These are phyloP conservation scores for Noturus placidus DNA, from an alignment of 2,113 vertebrate species.

Conservation along the genomic window DNA sequence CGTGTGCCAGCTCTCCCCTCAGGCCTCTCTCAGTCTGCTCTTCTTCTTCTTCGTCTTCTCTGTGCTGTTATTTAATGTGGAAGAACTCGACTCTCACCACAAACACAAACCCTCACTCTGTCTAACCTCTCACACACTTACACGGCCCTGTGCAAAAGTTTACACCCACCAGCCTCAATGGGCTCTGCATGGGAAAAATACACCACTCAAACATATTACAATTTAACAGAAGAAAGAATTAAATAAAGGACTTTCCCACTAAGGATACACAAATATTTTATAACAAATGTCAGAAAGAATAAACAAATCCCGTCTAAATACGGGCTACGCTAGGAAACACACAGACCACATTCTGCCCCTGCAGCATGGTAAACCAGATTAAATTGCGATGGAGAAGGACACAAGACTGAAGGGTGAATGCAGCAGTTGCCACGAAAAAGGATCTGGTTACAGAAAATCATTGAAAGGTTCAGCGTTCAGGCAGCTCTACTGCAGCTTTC, in stretches of 20 bases:
- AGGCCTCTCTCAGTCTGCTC: not conserved
- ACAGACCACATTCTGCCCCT: not conserved
- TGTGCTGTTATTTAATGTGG: not conserved
- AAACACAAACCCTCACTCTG: not conserved
- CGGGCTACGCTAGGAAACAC: not conserved
- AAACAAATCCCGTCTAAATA: not conserved
- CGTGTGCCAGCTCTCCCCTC: constrained; percentile 10
- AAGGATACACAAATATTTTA: not conserved
- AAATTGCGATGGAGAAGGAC: not conserved
- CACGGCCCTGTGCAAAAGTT: not conserved
- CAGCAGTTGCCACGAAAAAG: not conserved
- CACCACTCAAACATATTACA: not conserved
- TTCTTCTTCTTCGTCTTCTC: constrained; percentile 1
- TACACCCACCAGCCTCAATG: not conserved
- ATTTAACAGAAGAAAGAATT: not conserved
- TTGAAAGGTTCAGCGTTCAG: not conserved
- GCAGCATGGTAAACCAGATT: not conserved
- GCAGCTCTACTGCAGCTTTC: not conserved
- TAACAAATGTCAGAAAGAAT: not conserved
- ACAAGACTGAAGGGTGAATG: constrained; percentile 2
- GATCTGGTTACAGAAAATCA: not conserved
- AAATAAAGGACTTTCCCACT: not conserved
- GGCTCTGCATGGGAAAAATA: not conserved
- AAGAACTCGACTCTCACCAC: not conserved
- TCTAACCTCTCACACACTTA: not conserved